Conservation (phyloP, 1,140 invertebrate genomes). For the Trichogramma pretiosum region DNA sequence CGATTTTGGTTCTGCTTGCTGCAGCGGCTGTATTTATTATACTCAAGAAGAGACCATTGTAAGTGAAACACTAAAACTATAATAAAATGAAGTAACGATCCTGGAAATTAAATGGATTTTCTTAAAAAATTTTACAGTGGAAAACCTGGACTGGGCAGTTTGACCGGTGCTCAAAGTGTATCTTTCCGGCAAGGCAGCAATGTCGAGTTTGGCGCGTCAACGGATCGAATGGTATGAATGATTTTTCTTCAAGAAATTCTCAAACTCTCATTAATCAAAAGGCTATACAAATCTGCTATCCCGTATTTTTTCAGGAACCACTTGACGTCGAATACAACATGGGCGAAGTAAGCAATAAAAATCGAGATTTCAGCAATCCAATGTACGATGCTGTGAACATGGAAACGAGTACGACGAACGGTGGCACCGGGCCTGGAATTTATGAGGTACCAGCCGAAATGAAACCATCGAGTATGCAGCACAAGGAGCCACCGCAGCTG, state of each 20-base stretch:
- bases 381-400: constrained; percentile 83
- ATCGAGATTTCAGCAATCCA: constrained; percentile 87
- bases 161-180: constrained; percentile 84
- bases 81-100: too few species aligned
- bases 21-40: constrained; percentile 70
- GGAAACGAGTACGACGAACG: constrained; percentile 46
- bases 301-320: constrained; percentile 43
- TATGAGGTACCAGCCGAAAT: constrained; percentile 72
- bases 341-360: constrained; percentile 61
- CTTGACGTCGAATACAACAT: constrained; percentile 70
- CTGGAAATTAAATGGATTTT: too few species aligned
- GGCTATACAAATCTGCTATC: background rate
- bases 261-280: constrained; percentile 2
- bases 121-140: constrained; percentile 63
- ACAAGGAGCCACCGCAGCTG: constrained; percentile 64
- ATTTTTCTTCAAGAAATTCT: background rate
- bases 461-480: constrained; percentile 68
- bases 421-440: constrained; percentile 55
- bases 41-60: constrained; percentile 76
- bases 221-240: constrained; percentile 39
- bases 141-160: constrained; percentile 63
- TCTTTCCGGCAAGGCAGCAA: constrained; percentile 92
- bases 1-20: constrained; percentile 61
- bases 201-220: constrained; percentile 73
- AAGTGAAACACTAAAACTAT: constrained; percentile 42